Conservation (phyloP, 2,888 invertebrate species). For the Empis stercorea region DNA sequence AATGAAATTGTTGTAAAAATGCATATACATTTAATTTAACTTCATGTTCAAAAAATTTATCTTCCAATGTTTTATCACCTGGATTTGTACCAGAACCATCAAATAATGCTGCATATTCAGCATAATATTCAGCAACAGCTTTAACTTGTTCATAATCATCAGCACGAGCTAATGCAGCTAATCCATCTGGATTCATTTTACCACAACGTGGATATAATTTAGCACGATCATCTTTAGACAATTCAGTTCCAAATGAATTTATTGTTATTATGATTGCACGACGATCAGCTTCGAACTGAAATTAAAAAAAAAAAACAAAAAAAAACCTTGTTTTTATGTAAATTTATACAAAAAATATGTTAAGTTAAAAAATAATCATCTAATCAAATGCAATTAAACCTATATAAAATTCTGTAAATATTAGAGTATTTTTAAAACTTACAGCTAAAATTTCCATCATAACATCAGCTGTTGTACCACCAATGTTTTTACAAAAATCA, state of each 20-base stretch:
- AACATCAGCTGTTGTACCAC: conserved; percentile 94
- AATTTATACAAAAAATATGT: no score
- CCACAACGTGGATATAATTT: conserved; percentile 96
- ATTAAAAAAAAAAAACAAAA: no score
- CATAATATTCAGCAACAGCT: conserved; percentile 95
- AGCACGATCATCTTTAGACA: conserved; percentile 95
- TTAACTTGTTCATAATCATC: conserved; percentile 99
- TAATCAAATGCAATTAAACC: no score
- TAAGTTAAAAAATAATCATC: no score
- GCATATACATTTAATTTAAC: conserved; percentile 86
- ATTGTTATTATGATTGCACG: conserved; percentile 99
- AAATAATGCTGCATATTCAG: conserved; percentile 92
- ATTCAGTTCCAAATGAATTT: conserved; percentile 97
- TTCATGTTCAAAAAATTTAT: conserved; percentile 99
- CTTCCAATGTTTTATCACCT: conserved; percentile 97
- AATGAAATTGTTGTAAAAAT: conserved; percentile 98
- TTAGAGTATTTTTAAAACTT: no score
- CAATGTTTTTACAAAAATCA: conserved; percentile 86
- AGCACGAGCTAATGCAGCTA: conserved; percentile 86
- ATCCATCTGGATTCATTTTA: conserved; percentile 89
- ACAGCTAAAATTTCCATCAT: conserved; percentile 99
- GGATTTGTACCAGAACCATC: conserved; percentile 94
- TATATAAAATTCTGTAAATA: no score
- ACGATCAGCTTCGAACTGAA: conserved; percentile 96
- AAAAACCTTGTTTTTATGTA: no score